These are phyloP conservation scores for Otis tarda DNA, from an alignment of 2,113 vertebrate genomes.

Conservation along the genomic window DNA sequence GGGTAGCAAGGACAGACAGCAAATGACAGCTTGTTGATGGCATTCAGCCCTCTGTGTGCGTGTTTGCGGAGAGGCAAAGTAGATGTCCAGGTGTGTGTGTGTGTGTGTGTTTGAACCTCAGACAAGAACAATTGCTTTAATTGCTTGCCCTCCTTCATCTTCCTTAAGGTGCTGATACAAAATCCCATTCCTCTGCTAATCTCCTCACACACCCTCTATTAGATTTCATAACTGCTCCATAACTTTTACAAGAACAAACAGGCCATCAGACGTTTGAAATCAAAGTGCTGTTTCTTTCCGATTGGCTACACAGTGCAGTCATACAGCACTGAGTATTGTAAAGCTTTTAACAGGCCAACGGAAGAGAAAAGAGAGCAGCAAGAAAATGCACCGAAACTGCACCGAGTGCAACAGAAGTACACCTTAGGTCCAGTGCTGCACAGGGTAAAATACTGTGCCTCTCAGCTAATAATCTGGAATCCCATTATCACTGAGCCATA, in stretches of 20 bases:
- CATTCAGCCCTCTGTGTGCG: fast-evolving
- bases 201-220: not conserved
- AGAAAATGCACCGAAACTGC: not conserved
- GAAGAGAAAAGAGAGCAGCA: not conserved
- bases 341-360: not conserved
- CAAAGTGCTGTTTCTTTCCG: slow-evolving; percentile 48
- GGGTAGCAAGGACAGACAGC: not conserved
- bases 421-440: not conserved
- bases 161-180: not conserved
- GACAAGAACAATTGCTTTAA: not conserved
- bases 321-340: not conserved
- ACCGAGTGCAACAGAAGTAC: not conserved
- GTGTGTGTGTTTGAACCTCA: not conserved
- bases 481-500: slow-evolving; percentile 65
- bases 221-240: not conserved
- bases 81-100: not conserved
- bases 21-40: not conserved
- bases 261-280: not conserved
- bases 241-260: slow-evolving; percentile 21
- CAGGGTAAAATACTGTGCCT: slow-evolving; percentile 50
- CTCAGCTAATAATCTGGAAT: slow-evolving; percentile 70
- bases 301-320: not conserved
- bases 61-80: not conserved
- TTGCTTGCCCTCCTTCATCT: not conserved
- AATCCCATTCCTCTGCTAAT: not conserved